A percentile compares a stretch with the other conserved stretches of the same genome.
These are phyloP conservation scores for Danio kyathit DNA, from an alignment of 2,797 vertebrate species.

Conservation along the genomic window DNA sequence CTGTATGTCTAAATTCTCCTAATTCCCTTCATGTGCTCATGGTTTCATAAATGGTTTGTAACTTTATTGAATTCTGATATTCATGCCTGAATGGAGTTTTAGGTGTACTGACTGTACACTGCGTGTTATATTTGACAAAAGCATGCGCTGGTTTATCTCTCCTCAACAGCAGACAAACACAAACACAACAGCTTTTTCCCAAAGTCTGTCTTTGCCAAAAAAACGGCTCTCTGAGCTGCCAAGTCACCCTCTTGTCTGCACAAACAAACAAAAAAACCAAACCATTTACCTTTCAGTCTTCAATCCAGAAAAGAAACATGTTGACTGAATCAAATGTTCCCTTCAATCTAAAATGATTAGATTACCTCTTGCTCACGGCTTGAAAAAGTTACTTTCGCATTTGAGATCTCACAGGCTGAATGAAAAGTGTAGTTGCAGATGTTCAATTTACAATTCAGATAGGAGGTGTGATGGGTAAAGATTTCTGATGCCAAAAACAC, in stretches of 20 bases:
- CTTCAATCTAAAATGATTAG: not conserved
- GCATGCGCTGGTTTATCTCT: slow-evolving; percentile 79
- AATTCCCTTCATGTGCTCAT: not conserved
- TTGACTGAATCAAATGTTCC: slow-evolving; percentile 36
- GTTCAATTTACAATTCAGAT: not conserved
- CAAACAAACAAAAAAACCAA: slow-evolving; percentile 51
- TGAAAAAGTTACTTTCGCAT: not conserved
- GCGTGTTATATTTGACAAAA: slow-evolving; percentile 68
- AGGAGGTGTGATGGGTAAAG: not conserved
- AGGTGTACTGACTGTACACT: slow-evolving; percentile 54
- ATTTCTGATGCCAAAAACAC: not conserved
- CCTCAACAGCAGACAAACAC: slow-evolving; percentile 78
- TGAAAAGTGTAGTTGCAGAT: not conserved
- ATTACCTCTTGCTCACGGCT: not conserved
- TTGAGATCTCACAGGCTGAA: not conserved
- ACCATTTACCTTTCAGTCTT: slow-evolving; percentile 52
- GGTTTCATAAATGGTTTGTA: not conserved
- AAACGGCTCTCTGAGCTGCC: slow-evolving; percentile 72
- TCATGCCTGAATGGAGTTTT: slow-evolving; percentile 15
- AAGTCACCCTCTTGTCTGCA: slow-evolving; percentile 74
- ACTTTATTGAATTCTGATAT: not conserved
- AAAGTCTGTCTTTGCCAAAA: slow-evolving; percentile 73
- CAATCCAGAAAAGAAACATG: slow-evolving; percentile 34
- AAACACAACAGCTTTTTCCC: slow-evolving; percentile 74
- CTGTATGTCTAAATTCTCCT: not conserved